phyloP scores from a whole-genome alignment of 2,797 vertebrate genomes.

The Iguana delicatissima region DNA sequence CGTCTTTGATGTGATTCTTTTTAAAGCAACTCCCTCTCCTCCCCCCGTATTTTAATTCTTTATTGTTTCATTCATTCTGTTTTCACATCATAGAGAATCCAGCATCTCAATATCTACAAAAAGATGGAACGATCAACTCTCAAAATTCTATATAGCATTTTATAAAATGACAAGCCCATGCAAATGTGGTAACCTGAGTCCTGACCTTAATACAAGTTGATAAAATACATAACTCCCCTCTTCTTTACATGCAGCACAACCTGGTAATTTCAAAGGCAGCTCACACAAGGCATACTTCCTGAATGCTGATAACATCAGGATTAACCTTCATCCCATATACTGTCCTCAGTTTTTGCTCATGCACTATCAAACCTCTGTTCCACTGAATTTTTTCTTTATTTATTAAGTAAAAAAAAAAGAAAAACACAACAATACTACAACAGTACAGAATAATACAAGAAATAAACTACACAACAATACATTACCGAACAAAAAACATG shows the following conservation, averaged over 20 bases:
- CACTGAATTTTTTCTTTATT: too few species aligned
- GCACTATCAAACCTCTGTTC: not conserved
- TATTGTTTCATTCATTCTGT: not conserved
- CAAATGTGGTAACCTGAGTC: not conserved
- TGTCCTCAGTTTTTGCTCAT: not conserved
- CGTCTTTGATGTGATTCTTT: too few species aligned
- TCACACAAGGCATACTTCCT: not conserved
- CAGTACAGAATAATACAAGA: too few species aligned
- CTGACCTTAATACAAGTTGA: not conserved
- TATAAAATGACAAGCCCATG: not conserved
- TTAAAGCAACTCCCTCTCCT: too few species aligned
- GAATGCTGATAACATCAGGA: not conserved
- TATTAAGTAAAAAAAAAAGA: too few species aligned
- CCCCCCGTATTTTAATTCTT: not conserved
- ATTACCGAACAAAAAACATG: too few species aligned
- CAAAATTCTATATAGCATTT: not conserved
- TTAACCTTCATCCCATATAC: not conserved
- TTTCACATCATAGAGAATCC: not conserved
- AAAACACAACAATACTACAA: too few species aligned
- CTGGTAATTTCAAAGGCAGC: conserved; percentile 4
- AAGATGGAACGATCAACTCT: not conserved
- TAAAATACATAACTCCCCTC: not conserved
- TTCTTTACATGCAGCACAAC: not conserved
- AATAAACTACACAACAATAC: too few species aligned
- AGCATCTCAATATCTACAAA: not conserved